Evolutionary conservation across 2,888 invertebrate genomes (phyloP), one percentile per base, ranked within the genome.

Genomic region (Drosophila imparisetae): DNA sequence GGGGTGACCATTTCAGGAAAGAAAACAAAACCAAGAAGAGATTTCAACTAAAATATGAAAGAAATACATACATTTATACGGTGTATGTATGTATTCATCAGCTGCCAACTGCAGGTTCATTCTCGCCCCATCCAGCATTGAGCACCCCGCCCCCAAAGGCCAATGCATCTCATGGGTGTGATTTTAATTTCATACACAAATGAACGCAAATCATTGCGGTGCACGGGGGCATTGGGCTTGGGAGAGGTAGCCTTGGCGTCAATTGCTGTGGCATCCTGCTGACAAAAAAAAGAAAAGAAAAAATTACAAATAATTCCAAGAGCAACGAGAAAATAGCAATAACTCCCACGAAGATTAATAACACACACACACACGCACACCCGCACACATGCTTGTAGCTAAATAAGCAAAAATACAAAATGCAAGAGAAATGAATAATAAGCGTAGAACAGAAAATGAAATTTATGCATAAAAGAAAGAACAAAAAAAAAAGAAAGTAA

Each of bases 151-250:
- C 32, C 49, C 38, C 52, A 34, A 38, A 52, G 38, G 34, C 45
- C 60, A 75, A 78, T 78, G 86, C 81, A 85, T 90, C 93, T 91
- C 93, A 83, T 77, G 93, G 91, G 93, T 93, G 93, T 93, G 92
- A 93, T 93, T 92, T 93, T 93, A 93, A 93, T 93, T 93, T 93
- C 93, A 93, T 92, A 92, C 92, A 90, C 91, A 92, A 92, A 91
- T 91, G 91, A 91, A 90, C 91, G 87, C 84, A 81, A 83, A 83
- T 83, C 83, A 82, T 82, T 68, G 83, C 50, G 66, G 68, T 45
- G 61, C 13, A 63, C 52, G 50, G 66, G 59, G 42, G 45, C 45
- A 45, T 45, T 13, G 58, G 40, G 8, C 7, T 8, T 21, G 29
- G 21, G 42, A 1, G 18, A 21, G 3, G 29, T n/a, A n/a, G 50